Conservation (phyloP, 2,888 invertebrate genomes). For the Thereva nobilitata region DNA sequence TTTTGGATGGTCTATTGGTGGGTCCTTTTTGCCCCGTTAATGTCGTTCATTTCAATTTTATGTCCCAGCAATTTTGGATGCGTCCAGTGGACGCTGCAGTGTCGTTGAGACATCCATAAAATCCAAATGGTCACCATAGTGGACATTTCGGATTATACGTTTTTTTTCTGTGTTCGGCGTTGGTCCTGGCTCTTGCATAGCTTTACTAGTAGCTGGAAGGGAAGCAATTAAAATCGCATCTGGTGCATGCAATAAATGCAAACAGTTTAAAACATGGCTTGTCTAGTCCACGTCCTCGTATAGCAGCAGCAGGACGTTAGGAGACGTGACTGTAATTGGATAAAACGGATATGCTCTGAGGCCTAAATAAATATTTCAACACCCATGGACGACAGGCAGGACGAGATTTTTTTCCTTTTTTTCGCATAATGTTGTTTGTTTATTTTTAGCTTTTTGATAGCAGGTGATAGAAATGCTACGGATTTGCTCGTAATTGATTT, state of each 20-base stretch:
- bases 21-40: no score
- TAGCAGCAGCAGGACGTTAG: neutral
- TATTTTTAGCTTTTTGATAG: constrained; percentile 15
- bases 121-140: no score
- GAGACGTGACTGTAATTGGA: constrained; percentile 32
- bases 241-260: constrained; percentile 29
- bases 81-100: no score
- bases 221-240: constrained; percentile 33
- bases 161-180: no score
- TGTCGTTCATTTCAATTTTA: no score
- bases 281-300: neutral
- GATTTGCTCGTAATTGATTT: constrained; percentile 16
- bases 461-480: constrained; percentile 23
- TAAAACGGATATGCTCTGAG: constrained; percentile 24
- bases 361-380: constrained; percentile 33
- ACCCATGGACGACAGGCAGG: constrained; percentile 13
- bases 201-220: neutral
- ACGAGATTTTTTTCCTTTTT: neutral
- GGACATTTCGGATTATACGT: no score
- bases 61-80: no score
- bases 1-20: no score
- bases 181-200: no score
- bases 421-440: constrained; percentile 5
- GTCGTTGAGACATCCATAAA: no score
- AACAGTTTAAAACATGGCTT: constrained; percentile 20